Percentiles rank a stretch among this genome's conserved stretches.
Evolutionary conservation across 2,888 invertebrate genomes (phyloP).

Genomic region (Leuctra nigra): DNA sequence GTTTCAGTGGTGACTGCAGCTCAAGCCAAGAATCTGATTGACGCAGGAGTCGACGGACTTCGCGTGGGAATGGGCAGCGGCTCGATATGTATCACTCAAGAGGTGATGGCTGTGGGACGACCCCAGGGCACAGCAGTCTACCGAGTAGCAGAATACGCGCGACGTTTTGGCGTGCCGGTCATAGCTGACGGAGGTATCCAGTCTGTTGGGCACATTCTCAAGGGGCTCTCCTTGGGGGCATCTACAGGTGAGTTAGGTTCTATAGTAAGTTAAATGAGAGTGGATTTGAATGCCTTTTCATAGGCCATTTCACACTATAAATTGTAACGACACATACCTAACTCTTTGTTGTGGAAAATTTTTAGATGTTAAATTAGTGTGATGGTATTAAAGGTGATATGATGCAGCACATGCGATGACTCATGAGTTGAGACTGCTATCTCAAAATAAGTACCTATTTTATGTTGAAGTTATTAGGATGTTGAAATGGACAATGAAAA

Average conservation of each 20-base stretch:
- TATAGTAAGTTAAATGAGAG: too few relatives aligned
- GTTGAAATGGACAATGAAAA: too few relatives aligned
- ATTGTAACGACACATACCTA: too few relatives aligned
- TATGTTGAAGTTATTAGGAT: too few relatives aligned
- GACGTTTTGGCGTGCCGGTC: conserved; percentile 85
- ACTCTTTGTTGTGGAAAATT: too few relatives aligned
- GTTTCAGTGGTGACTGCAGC: conserved; percentile 75
- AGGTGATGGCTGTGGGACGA: conserved; percentile 98
- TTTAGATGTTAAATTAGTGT: too few relatives aligned
- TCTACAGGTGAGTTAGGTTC: conserved; percentile 43
- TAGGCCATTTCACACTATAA: background rate
- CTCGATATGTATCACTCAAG: conserved; percentile 98
- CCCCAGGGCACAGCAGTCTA: conserved; percentile 98
- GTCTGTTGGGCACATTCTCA: conserved; percentile 93
- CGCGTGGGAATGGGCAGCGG: conserved; percentile 99
- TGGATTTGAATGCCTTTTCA: background rate
- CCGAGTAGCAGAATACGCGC: conserved; percentile 87
- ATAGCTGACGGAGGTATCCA: conserved; percentile 98
- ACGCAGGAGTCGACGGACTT: conserved; percentile 93
- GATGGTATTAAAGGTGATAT: too few relatives aligned
- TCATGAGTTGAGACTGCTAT: too few relatives aligned
- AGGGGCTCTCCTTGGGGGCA: conserved; percentile 87
- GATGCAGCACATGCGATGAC: too few relatives aligned
- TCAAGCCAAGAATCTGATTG: conserved; percentile 94
- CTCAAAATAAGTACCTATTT: too few relatives aligned